phyloP scores from a whole-genome alignment of 2,113 vertebrate genomes.

The Pseudorhombus dupliciocellatus region DNA sequence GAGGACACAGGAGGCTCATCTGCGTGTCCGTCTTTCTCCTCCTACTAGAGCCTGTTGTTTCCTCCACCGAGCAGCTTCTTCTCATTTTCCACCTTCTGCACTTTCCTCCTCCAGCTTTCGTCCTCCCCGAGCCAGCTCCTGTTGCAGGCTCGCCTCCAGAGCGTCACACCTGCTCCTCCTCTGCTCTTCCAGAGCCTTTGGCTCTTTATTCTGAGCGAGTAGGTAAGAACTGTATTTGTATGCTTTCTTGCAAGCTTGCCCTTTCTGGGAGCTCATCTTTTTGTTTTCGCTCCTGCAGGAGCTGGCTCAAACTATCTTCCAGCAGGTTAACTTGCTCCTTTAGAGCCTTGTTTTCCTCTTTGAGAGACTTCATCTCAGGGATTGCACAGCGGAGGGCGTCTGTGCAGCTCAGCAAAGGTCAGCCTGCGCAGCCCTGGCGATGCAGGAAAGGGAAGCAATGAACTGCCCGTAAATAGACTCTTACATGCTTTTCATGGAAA shows the following conservation, averaged over 20 bases:
- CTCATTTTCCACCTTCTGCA: conserved; percentile 2
- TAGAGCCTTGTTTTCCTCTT: conserved; percentile 3
- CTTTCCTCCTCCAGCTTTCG: background rate
- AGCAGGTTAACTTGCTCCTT: conserved; percentile 4
- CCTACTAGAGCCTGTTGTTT: background rate
- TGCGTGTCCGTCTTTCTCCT: background rate
- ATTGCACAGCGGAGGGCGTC: conserved; percentile 9
- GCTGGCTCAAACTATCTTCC: background rate
- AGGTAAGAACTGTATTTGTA: background rate
- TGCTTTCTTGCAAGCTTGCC: conserved; percentile 1
- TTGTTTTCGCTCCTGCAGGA: background rate
- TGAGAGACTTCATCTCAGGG: conserved; percentile 6
- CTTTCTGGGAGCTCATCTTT: background rate
- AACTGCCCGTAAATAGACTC: background rate
- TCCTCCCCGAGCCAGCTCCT: background rate
- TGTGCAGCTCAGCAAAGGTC: background rate
- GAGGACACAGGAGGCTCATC: too few relatives aligned
- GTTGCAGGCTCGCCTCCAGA: conserved; percentile 1
- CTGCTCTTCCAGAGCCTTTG: background rate
- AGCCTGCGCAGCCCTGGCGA: background rate
- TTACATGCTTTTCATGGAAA: background rate
- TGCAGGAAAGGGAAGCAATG: background rate
- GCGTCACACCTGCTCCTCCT: background rate
- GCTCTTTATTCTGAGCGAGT: background rate
- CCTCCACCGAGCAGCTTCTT: background rate